These are phyloP conservation scores for Adelges cooleyi DNA, from an alignment of 1,140 invertebrate species.

Conservation along the genomic window DNA sequence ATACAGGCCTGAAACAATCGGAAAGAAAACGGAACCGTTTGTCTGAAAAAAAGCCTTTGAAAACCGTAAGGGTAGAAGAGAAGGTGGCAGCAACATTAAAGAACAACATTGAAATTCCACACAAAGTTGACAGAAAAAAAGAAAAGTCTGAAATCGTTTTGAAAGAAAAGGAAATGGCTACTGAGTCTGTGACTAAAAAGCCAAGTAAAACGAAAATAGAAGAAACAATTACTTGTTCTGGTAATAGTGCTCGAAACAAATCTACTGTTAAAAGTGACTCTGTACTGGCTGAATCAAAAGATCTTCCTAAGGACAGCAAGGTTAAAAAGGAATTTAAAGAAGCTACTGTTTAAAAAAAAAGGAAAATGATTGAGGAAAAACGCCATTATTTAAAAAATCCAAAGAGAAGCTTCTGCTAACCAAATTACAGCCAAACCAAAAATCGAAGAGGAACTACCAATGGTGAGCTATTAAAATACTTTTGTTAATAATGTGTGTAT, in stretches of 20 bases:
- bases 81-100: too few relatives aligned
- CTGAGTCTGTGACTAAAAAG: too few relatives aligned
- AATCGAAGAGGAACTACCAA: neutral
- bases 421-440: neutral
- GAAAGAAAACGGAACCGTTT: too few relatives aligned
- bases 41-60: too few relatives aligned
- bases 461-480: neutral
- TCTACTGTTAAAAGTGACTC: neutral
- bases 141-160: too few relatives aligned
- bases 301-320: conserved; percentile 1
- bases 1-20: too few relatives aligned
- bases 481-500: neutral
- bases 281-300: neutral
- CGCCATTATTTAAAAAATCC: conserved; percentile 11
- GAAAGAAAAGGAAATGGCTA: too few relatives aligned
- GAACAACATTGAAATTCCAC: too few relatives aligned
- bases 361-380: neutral
- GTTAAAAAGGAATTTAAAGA: conserved; percentile 16
- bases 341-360: neutral
- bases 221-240: too few relatives aligned
- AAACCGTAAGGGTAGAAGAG: too few relatives aligned
- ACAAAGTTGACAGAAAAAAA: neutral
- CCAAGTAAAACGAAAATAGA: neutral
- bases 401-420: neutral
- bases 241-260: neutral